phyloP scores from a whole-genome alignment of 2,888 invertebrate species.

The Lampropteryx suffumata region DNA sequence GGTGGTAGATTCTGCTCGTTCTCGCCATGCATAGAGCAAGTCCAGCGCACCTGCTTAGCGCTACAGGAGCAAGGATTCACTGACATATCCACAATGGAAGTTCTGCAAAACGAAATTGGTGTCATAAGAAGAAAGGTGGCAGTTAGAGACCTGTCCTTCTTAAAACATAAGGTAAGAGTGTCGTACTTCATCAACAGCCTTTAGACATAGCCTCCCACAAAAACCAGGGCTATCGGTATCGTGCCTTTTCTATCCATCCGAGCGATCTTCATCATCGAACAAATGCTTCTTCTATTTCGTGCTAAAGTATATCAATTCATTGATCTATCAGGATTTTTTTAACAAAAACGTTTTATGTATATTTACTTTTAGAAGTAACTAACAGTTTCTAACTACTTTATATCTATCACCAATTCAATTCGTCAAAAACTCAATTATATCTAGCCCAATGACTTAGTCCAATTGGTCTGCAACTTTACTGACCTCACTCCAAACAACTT shows the following conservation, averaged over 20 bases:
- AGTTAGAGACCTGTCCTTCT: constrained; percentile 86
- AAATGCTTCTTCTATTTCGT: too few species aligned
- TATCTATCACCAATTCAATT: not conserved
- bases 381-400: too few species aligned
- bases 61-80: constrained; percentile 90
- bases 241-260: too few species aligned
- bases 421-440: constrained; percentile 4
- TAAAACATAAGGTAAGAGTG: constrained; percentile 83
- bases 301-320: too few species aligned
- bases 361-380: too few species aligned
- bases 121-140: constrained; percentile 86
- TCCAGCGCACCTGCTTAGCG: constrained; percentile 92
- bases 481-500: constrained; percentile 36
- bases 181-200: too few species aligned
- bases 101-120: constrained; percentile 90
- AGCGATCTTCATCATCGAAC: too few species aligned
- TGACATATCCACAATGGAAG: constrained; percentile 93
- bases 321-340: too few species aligned
- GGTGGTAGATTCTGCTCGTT: constrained; percentile 98
- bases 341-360: too few species aligned
- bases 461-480: constrained; percentile 35
- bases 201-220: too few species aligned
- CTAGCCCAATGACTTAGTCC: constrained; percentile 33
- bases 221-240: too few species aligned
- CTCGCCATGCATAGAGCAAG: constrained; percentile 99